Evolutionary conservation across 2,888 invertebrate species (phyloP).

Genomic region (Andrena hattorfiana): DNA sequence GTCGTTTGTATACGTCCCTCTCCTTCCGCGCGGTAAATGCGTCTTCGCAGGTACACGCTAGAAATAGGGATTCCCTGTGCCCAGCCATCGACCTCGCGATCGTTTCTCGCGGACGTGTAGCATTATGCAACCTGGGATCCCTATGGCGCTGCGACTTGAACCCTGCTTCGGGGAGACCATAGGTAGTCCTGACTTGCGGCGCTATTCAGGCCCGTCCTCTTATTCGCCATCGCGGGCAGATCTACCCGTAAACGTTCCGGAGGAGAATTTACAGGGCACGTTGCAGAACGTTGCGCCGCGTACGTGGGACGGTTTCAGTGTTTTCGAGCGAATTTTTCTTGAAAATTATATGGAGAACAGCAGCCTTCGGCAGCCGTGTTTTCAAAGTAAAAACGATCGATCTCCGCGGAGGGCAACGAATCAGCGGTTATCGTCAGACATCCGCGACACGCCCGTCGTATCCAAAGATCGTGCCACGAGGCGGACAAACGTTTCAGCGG

Average conservation of each 20-base stretch:
- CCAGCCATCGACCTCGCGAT: slow-evolving; percentile 12
- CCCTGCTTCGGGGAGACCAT: not conserved
- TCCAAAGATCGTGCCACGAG: slow-evolving; percentile 42
- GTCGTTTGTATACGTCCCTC: slow-evolving; percentile 36
- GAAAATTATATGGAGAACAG: too few relatives aligned
- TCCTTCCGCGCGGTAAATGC: slow-evolving; percentile 26
- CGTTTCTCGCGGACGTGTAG: slow-evolving; percentile 27
- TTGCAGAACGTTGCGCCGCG: not conserved
- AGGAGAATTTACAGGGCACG: not conserved
- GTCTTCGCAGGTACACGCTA: slow-evolving; percentile 24
- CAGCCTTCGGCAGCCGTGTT: not conserved
- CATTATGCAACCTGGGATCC: not conserved
- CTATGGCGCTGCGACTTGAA: not conserved
- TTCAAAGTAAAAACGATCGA: slow-evolving; percentile 5
- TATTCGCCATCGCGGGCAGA: not conserved
- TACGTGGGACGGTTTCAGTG: not conserved
- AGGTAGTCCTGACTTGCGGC: not conserved
- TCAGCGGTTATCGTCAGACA: slow-evolving; percentile 51
- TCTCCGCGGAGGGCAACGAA: not conserved
- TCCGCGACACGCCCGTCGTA: slow-evolving; percentile 26
- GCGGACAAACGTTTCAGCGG: slow-evolving; percentile 64
- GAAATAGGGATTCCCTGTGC: slow-evolving; percentile 26
- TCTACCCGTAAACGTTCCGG: not conserved
- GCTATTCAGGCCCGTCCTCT: not conserved
- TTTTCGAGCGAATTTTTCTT: too few relatives aligned